These are phyloP conservation scores for Notothenia coriiceps DNA, from an alignment of 2,113 vertebrate species.

Conservation along the genomic window DNA sequence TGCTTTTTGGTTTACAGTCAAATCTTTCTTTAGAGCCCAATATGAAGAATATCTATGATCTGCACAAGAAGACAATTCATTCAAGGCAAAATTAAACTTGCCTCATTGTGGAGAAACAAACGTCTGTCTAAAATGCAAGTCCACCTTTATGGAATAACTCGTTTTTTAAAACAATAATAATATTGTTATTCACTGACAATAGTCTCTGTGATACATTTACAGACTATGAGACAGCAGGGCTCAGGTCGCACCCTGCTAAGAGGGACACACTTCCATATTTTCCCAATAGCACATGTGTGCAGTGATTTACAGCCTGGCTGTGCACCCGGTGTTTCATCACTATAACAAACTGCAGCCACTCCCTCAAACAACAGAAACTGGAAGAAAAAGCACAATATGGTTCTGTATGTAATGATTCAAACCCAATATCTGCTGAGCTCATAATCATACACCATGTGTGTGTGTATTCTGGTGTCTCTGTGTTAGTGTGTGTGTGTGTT, in stretches of 20 bases:
- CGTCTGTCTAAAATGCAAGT: background rate
- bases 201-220: constrained; percentile 2
- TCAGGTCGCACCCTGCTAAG: background rate
- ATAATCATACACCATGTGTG: constrained; percentile 5
- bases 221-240: constrained; percentile 11
- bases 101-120: background rate
- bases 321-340: constrained; percentile 59
- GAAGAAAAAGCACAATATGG: background rate
- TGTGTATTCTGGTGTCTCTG: background rate
- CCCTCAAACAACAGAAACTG: constrained; percentile 18
- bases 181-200: too few species aligned
- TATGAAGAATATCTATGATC: background rate
- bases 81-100: too few species aligned
- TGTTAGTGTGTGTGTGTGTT: constrained; percentile 8
- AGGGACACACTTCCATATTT: constrained; percentile 36
- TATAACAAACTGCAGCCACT: constrained; percentile 53
- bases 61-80: background rate
- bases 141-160: background rate
- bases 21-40: background rate
- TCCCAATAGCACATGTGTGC: constrained; percentile 54
- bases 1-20: too few species aligned
- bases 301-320: constrained; percentile 53
- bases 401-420: constrained; percentile 13
- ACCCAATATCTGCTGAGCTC: constrained; percentile 47
- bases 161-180: too few species aligned